Base-by-base conservation (phyloP, 2,113 vertebrate species). In the Sapayoa aenigma region DNA sequence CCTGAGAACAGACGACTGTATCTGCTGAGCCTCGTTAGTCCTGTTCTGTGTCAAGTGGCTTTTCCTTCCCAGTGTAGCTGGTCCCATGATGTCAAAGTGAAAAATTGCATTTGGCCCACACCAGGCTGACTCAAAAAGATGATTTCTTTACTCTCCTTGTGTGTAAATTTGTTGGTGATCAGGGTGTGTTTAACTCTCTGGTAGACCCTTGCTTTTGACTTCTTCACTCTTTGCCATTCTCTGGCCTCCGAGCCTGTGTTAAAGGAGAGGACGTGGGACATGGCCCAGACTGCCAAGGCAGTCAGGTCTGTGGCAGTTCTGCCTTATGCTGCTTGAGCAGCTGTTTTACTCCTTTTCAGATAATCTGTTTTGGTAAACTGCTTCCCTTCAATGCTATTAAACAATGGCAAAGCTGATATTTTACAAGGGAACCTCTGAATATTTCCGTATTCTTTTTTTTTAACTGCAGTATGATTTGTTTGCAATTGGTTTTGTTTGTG, bases 81-180 rank as follows among this genome's bases (percentile, higher is more conserved):
- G 33, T 81, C 33, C 30, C 31, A 1, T 42, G 15, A 7, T 11
- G 22, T 58, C 25, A 24, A 77, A 44, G 62, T 22, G 58, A 66
- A 53, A 80, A 78, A 62, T n/a, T 1, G 0, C 16, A 3, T 68
- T 76, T 73, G 28, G 5, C 9, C 41, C 3, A 0, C 3, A 10
- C 24, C 21, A 16, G 5, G 24, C 49, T 1, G 2, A 14, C 30
- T 60, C 27, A 12, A n/a, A 53, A 50, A n/a, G 21, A n/a, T 58
- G 12, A 47, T 65, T 83, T 65, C 33, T 84, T 56, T 37, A 5
- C 63, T 56, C 20, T 39, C 3, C 41, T 5, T 53, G 1, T 52
- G 2, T 78, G 24, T 44, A 31, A 56, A 23, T 23, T 2, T 20
- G 16, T 73, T 80, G 46, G 33, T 69, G 44, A 39, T 28, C 14